A percentile compares a stretch with the other conserved stretches of the same genome.
Conservation (phyloP, 2,113 vertebrate genomes). For the Nycticryphes semicollaris region DNA sequence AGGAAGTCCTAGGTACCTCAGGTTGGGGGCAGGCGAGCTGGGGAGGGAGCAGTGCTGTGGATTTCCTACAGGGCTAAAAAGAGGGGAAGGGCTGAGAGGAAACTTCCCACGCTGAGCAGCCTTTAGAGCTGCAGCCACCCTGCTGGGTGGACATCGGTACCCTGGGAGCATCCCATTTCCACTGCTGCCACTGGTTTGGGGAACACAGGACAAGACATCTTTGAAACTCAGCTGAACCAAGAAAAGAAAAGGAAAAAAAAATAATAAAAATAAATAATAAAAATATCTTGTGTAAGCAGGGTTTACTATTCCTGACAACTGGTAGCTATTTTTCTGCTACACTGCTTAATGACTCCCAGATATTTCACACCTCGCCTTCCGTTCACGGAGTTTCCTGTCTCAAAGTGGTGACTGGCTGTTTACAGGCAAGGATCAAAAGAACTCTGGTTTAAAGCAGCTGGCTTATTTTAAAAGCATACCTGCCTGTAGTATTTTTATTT, state of each 20-base stretch:
- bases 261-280: no score
- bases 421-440: conserved; percentile 13
- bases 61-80: background rate
- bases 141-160: background rate
- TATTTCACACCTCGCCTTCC: conserved; percentile 54
- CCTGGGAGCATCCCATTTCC: background rate
- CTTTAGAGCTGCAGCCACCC: background rate
- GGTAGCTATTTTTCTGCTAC: background rate
- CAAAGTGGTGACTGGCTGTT: background rate
- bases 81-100: background rate
- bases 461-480: conserved; percentile 27
- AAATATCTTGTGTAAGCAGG: background rate
- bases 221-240: background rate
- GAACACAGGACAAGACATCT: background rate
- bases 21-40: background rate
- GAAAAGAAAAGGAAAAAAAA: background rate
- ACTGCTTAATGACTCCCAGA: conserved; percentile 14
- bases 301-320: conserved; percentile 3
- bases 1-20: background rate
- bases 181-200: background rate
- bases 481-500: background rate
- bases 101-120: background rate
- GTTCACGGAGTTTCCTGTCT: conserved; percentile 12
- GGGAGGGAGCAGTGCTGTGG: background rate
- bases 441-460: background rate